phyloP scores from a whole-genome alignment of 1,140 invertebrate species.

The Rhyzopertha dominica region DNA sequence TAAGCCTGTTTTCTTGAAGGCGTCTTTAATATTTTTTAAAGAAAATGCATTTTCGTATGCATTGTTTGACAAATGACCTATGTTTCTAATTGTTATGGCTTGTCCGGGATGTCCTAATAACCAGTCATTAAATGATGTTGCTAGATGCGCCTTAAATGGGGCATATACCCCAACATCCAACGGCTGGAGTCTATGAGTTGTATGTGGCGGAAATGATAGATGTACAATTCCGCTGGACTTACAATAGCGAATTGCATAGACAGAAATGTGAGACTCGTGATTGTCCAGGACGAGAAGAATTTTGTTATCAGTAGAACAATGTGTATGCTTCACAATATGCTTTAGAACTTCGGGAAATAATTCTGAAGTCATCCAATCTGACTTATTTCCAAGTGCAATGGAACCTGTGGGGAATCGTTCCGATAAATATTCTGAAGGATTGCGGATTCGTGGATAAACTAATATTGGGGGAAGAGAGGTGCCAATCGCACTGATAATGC shows the following conservation, averaged over 20 bases:
- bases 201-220: slow-evolving; percentile 22
- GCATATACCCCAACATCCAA: slow-evolving; percentile 17
- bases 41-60: no score
- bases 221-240: slow-evolving; percentile 40
- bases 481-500: slow-evolving; percentile 1
- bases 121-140: slow-evolving; percentile 27
- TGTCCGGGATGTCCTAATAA: slow-evolving; percentile 20
- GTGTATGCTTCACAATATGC: slow-evolving; percentile 39
- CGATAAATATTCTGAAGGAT: slow-evolving; percentile 40
- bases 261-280: slow-evolving; percentile 40
- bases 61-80: no score
- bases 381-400: slow-evolving; percentile 40
- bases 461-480: slow-evolving; percentile 42
- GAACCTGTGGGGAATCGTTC: slow-evolving; percentile 35
- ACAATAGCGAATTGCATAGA: slow-evolving; percentile 35
- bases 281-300: slow-evolving; percentile 44
- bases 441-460: slow-evolving; percentile 33
- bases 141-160: slow-evolving; percentile 17
- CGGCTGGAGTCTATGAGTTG: slow-evolving; percentile 15
- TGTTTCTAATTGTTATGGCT: no score
- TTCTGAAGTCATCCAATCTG: slow-evolving; percentile 47
- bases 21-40: no score
- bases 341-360: slow-evolving; percentile 44
- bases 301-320: slow-evolving; percentile 38
- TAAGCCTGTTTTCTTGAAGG: no score